A percentile compares a stretch with the other conserved stretches of the same genome.
phyloP scores from a whole-genome alignment of 2,113 vertebrate species.

The Odocoileus virginianus region DNA sequence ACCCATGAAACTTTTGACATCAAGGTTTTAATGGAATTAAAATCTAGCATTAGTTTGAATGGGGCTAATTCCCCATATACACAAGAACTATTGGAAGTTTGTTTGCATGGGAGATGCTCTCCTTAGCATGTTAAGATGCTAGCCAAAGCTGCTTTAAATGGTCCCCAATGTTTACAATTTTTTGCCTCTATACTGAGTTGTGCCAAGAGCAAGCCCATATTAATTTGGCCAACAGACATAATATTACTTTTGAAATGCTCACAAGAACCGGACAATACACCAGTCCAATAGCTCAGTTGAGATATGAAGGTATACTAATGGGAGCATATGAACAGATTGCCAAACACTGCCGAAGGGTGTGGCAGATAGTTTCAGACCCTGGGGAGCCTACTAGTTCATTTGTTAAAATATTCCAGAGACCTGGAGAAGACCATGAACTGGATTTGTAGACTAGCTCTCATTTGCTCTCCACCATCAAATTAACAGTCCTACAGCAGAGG shows the following conservation, averaged over 20 bases:
- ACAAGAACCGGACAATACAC: background rate
- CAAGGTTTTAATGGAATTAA: background rate
- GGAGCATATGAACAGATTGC: background rate
- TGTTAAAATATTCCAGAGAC: background rate
- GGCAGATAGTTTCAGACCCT: background rate
- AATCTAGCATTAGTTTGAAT: background rate
- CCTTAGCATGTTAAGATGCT: background rate
- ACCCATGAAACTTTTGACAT: background rate
- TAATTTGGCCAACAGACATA: background rate
- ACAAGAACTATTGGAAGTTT: background rate
- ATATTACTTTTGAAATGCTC: background rate
- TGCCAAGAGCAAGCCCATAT: background rate
- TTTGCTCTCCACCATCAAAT: background rate
- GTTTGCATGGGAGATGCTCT: background rate
- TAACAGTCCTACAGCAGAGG: background rate
- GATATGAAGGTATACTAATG: background rate
- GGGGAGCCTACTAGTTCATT: background rate
- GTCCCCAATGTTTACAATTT: background rate
- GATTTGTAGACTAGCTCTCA: background rate
- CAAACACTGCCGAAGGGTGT: rapidly evolving
- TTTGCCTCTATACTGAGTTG: background rate
- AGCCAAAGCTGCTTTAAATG: background rate
- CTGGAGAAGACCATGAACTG: background rate
- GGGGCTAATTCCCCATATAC: background rate
- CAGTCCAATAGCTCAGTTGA: background rate